A percentile compares a stretch with the other conserved stretches of the same genome.
Evolutionary conservation across 2,888 invertebrate species (phyloP).

Genomic region (Oscheius sp.): DNA sequence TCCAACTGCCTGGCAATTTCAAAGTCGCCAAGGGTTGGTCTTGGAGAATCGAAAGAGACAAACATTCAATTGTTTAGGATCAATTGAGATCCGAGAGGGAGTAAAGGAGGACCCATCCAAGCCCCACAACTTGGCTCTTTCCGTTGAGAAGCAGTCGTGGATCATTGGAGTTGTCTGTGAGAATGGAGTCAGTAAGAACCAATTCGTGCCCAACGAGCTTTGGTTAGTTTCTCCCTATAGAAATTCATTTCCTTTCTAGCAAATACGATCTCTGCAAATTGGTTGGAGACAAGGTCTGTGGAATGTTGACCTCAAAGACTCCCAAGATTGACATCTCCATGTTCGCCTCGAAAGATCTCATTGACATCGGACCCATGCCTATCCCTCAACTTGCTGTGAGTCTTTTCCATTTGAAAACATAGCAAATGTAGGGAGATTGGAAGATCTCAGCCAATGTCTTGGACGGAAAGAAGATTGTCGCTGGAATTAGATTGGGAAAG

Average conservation of each 20-base stretch:
- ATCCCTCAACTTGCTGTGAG: constrained; percentile 53
- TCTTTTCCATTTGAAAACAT: background rate
- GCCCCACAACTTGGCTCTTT: constrained; percentile 47
- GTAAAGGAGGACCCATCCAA: constrained; percentile 39
- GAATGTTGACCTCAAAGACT: constrained; percentile 39
- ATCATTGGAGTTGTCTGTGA: constrained; percentile 63
- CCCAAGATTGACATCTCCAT: constrained; percentile 44
- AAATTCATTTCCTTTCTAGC: constrained; percentile 33
- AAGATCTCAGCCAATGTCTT: constrained; percentile 45
- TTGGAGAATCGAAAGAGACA: background rate
- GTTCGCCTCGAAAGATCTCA: constrained; percentile 46
- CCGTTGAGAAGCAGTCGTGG: constrained; percentile 62
- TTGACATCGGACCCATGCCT: constrained; percentile 57
- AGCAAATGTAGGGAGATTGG: constrained; percentile 50
- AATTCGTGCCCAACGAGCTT: constrained; percentile 62
- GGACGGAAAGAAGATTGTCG: constrained; percentile 42
- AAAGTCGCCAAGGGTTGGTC: constrained; percentile 47
- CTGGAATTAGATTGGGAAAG: constrained; percentile 49
- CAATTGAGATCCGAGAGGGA: constrained; percentile 44
- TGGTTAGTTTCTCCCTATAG: constrained; percentile 50
- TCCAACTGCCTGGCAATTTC: constrained; percentile 56
- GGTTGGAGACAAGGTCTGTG: constrained; percentile 46
- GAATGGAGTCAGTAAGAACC: constrained; percentile 59
- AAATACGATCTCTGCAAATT: constrained; percentile 50
- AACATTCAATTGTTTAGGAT: constrained; percentile 28